A percentile compares a stretch with the other conserved stretches of the same genome.
phyloP scores from a whole-genome alignment of 2,113 vertebrate species.

The Talpa occidentalis region DNA sequence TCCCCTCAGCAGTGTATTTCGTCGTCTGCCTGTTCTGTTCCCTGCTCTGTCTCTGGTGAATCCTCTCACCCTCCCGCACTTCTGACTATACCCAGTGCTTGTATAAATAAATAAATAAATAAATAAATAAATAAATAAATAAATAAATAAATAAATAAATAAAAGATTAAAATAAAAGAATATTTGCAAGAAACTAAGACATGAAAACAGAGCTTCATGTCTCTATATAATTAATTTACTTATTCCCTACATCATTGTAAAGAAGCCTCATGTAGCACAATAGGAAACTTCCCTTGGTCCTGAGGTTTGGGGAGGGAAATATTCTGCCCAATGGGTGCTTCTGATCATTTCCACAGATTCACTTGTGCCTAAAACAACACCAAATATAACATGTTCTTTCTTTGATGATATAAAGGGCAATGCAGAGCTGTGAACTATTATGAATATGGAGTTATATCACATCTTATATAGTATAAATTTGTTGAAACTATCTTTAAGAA shows the following conservation, averaged over 20 bases:
- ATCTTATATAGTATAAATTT: not conserved
- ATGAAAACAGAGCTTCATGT: not conserved
- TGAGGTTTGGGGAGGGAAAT: not conserved
- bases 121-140: too few relatives aligned
- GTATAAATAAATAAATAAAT: too few relatives aligned
- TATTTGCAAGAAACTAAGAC: not conserved
- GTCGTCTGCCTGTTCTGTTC: too few relatives aligned
- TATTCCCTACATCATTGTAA: not conserved
- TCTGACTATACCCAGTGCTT: too few relatives aligned
- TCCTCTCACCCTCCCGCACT: too few relatives aligned
- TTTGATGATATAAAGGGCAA: not conserved
- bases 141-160: too few relatives aligned
- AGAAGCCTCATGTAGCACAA: not conserved
- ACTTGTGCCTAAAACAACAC: not conserved
- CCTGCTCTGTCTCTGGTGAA: too few relatives aligned
- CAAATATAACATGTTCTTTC: not conserved
- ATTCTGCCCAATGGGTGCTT: not conserved
- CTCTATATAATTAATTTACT: not conserved
- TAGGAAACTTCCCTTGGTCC: not conserved
- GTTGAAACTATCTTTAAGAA: not conserved
- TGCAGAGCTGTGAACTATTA: not conserved
- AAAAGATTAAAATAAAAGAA: slow-evolving; percentile 41
- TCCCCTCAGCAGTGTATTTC: too few relatives aligned
- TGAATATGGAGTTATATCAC: not conserved
- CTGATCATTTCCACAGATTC: not conserved